phyloP scores from a whole-genome alignment of 2,113 vertebrate species.

The Anhinga rufa region DNA sequence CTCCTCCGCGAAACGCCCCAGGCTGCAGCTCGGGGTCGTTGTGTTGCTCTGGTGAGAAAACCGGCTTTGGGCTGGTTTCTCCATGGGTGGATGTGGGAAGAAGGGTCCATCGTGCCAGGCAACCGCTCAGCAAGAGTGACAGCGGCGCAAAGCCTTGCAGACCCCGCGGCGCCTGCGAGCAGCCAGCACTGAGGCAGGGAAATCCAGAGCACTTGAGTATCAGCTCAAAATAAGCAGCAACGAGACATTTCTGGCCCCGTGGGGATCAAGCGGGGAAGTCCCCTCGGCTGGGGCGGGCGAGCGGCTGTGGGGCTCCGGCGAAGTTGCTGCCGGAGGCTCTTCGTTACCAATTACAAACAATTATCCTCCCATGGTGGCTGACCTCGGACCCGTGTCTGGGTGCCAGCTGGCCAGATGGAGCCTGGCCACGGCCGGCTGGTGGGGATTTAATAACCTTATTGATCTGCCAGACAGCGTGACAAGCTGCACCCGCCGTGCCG shows the following conservation, averaged over 20 bases:
- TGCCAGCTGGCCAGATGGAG: background rate
- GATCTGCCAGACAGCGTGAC: background rate
- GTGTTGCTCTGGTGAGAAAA: rapidly evolving
- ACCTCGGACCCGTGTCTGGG: background rate
- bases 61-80: background rate
- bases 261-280: rapidly evolving
- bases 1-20: background rate
- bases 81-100: rapidly evolving
- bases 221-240: rapidly evolving
- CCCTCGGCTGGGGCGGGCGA: background rate
- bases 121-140: rapidly evolving
- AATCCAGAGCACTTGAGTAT: rapidly evolving
- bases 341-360: background rate
- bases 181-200: background rate
- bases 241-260: rapidly evolving
- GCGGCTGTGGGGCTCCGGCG: background rate
- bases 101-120: rapidly evolving
- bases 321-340: background rate
- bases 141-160: background rate
- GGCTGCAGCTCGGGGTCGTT: background rate
- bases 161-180: rapidly evolving
- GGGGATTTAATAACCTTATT: background rate
- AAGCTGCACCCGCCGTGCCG: background rate
- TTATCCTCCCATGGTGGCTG: background rate
- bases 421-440: background rate